A percentile compares a stretch with the other conserved stretches of the same genome.
Conservation (phyloP, 2,888 invertebrate genomes). For the Andrena haemorrhoa region DNA sequence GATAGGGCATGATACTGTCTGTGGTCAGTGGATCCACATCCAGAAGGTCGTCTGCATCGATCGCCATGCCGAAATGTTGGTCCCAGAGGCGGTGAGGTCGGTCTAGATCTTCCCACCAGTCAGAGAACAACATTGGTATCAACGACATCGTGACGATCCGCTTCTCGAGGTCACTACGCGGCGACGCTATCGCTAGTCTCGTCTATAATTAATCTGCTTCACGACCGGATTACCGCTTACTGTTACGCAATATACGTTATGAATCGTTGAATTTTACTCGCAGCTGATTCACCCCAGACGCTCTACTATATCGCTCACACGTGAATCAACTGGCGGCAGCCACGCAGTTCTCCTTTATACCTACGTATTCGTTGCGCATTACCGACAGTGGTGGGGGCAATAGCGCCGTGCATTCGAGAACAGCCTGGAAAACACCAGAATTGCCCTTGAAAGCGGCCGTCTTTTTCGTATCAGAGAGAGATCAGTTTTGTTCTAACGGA, state of each 20-base stretch:
- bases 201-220: background rate
- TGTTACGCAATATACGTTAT: slow-evolving; percentile 8
- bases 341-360: slow-evolving; percentile 57
- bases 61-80: slow-evolving; percentile 92
- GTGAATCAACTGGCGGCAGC: slow-evolving; percentile 37
- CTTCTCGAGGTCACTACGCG: too few relatives aligned
- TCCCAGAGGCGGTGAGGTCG: slow-evolving; percentile 91
- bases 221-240: background rate
- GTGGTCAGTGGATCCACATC: slow-evolving; percentile 16
- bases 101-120: slow-evolving; percentile 94
- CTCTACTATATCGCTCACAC: slow-evolving; percentile 24
- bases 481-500: background rate
- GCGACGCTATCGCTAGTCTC: background rate
- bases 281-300: slow-evolving; percentile 1
- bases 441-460: slow-evolving; percentile 22
- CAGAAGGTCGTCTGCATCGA: slow-evolving; percentile 89
- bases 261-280: slow-evolving; percentile 19
- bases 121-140: slow-evolving; percentile 92
- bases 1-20: slow-evolving; percentile 52
- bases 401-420: slow-evolving; percentile 18
- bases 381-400: slow-evolving; percentile 22
- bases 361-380: slow-evolving; percentile 37
- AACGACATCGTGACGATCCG: slow-evolving; percentile 88
- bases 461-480: slow-evolving; percentile 11
- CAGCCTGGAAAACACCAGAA: slow-evolving; percentile 29